Evolutionary conservation across 2,113 vertebrate species (phyloP), one percentile per base, ranked within the genome.

Genomic region (Drymodes brunneopygia): DNA sequence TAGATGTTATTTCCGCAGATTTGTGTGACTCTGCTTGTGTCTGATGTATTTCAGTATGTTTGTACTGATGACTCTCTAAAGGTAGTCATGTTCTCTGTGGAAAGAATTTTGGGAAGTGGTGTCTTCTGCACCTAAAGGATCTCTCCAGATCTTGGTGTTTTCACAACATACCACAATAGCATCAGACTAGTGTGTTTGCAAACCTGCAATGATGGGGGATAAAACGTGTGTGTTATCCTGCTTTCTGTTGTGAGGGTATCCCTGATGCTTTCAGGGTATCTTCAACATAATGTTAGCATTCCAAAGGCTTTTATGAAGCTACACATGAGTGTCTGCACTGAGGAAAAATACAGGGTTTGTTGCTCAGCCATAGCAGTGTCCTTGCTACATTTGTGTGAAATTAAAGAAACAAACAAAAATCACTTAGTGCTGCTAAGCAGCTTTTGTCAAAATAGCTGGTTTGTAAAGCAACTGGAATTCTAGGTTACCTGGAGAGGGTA

Each of bases 141-240:
- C 67, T 73, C 28, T 58, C 31, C 29, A 60, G 29, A 18, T 50
- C 15, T 36, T 48, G 29, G 0, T 67, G 11, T 33, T 74, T 66
- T 90, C 33, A 35, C 16, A 62, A 15, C 7, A 15, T 28, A 8
- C 6, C 64, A 19, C 23, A 42, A 11, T 15, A 64, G 7, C 28
- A 45, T 53, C n/a, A 18, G 22, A 42, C 10, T 9, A 5, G 5
- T 22, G 35, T 69, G 9, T 72, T 47, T 82, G 45, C 44, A 67
- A 42, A 18, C 28, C 23, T 79, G 50, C 18, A 45, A 0, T 56
- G 23, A 24, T 1, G 2, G 6, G 42, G 38, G 38, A 19, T 60
- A 29, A 15, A 4, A 7, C 67, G 44, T 1, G 0, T 45, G 15
- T 45, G 5, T 71, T 51, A 47, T 40, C 47, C 35, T 35, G 31